These are phyloP conservation scores for Nasonovia ribisnigri DNA, from an alignment of 2,888 invertebrate genomes.

Conservation along the genomic window DNA sequence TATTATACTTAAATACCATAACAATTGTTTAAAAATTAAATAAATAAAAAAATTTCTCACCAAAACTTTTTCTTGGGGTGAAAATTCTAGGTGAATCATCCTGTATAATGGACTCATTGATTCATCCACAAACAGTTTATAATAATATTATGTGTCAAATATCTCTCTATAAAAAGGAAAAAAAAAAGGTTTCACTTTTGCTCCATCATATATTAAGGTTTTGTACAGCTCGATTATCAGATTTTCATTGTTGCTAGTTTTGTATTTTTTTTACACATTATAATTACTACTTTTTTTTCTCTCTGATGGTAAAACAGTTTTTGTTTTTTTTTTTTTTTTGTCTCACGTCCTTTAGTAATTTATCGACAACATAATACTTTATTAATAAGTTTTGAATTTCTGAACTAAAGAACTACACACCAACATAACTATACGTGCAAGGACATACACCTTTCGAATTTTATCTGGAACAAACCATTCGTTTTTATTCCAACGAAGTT, in stretches of 20 bases:
- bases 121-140: too few species aligned
- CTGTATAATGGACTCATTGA: too few species aligned
- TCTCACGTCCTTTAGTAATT: constrained; percentile 41
- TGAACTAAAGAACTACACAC: constrained; percentile 20
- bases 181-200: background rate
- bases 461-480: constrained; percentile 41
- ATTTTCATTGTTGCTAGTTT: background rate
- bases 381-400: constrained; percentile 57
- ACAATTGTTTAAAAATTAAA: too few species aligned
- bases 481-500: background rate
- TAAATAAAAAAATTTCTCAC: too few species aligned
- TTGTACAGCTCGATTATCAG: background rate
- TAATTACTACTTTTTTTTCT: constrained; percentile 17
- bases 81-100: too few species aligned
- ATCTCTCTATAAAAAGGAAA: background rate
- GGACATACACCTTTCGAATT: constrained; percentile 13
- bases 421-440: background rate
- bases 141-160: too few species aligned
- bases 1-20: too few species aligned
- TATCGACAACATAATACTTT: constrained; percentile 53
- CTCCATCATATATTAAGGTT: background rate
- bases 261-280: background rate
- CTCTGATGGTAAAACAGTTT: background rate
- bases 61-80: too few species aligned
- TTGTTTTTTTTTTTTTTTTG: constrained; percentile 6